A percentile compares a stretch with the other conserved stretches of the same genome.
These are phyloP conservation scores for Coelopa frigida DNA, from an alignment of 1,140 invertebrate species.

Conservation along the genomic window DNA sequence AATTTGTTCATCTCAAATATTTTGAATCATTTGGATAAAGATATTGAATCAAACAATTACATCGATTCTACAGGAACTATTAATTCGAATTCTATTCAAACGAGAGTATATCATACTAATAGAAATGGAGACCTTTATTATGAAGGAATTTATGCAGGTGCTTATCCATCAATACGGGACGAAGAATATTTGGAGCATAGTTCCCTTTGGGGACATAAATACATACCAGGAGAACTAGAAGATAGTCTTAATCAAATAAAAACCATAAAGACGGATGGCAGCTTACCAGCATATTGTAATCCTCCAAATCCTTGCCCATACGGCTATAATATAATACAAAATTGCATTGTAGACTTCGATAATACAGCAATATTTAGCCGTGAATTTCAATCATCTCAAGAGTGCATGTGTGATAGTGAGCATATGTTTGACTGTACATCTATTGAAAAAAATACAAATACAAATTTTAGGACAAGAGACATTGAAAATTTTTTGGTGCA, in stretches of 20 bases:
- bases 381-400: conserved; percentile 85
- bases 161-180: conserved; percentile 70
- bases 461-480: conserved; percentile 38
- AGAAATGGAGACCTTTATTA: conserved; percentile 54
- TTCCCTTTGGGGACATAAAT: conserved; percentile 78
- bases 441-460: conserved; percentile 36
- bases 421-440: conserved; percentile 93
- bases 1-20: conserved; percentile 59
- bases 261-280: conserved; percentile 82
- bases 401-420: conserved; percentile 96
- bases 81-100: conserved; percentile 12
- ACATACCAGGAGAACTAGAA: conserved; percentile 65
- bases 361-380: conserved; percentile 94
- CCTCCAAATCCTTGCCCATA: conserved; percentile 97
- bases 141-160: conserved; percentile 34
- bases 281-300: conserved; percentile 95
- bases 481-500: conserved; percentile 49
- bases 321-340: conserved; percentile 74
- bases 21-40: conserved; percentile 62
- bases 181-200: conserved; percentile 87
- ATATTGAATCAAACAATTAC: conserved; percentile 55
- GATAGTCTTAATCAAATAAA: conserved; percentile 61
- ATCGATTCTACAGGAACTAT: conserved; percentile 47
- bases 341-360: conserved; percentile 87
- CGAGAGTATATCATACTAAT: conserved; percentile 54